phyloP scores from a whole-genome alignment of 2,888 invertebrate genomes.

The Peribatodes rhomboidaria region DNA sequence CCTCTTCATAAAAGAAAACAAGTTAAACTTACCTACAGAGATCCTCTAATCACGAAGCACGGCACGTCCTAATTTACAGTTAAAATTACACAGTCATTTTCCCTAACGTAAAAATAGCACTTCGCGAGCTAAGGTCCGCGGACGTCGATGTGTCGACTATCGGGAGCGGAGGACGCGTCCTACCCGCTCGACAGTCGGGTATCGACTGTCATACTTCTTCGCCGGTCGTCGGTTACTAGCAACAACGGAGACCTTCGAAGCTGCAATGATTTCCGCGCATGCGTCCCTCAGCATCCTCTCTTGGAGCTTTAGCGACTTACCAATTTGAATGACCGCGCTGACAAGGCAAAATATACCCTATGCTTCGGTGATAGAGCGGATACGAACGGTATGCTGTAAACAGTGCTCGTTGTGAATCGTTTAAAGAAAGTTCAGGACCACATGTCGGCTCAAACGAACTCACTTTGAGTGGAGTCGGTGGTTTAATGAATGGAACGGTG shows the following conservation, averaged over 20 bases:
- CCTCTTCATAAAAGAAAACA: slow-evolving; percentile 42
- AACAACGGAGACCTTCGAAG: slow-evolving; percentile 57
- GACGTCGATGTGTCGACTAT: slow-evolving; percentile 19
- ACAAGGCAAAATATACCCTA: slow-evolving; percentile 55
- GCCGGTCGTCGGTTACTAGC: slow-evolving; percentile 32
- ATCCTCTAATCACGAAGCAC: slow-evolving; percentile 52
- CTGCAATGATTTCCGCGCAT: slow-evolving; percentile 77
- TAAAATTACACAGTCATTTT: slow-evolving; percentile 52
- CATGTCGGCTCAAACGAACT: slow-evolving; percentile 66
- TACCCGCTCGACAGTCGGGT: slow-evolving; percentile 58
- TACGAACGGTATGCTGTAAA: background rate
- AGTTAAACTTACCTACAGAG: slow-evolving; percentile 54
- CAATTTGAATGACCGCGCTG: slow-evolving; percentile 60
- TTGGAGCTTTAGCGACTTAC: slow-evolving; percentile 44
- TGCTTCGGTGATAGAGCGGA: slow-evolving; percentile 19
- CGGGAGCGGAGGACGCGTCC: slow-evolving; percentile 53
- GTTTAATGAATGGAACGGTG: slow-evolving; percentile 63
- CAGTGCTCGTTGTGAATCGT: slow-evolving; percentile 56
- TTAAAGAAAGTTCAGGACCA: slow-evolving; percentile 72
- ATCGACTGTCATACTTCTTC: slow-evolving; percentile 73
- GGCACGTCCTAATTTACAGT: slow-evolving; percentile 48
- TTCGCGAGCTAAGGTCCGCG: slow-evolving; percentile 41
- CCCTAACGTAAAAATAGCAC: slow-evolving; percentile 47
- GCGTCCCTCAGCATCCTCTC: slow-evolving; percentile 71
- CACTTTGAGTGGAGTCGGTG: slow-evolving; percentile 59